Evolutionary conservation across 1,140 invertebrate genomes (phyloP), one percentile per base, ranked within the genome.

Genomic region (Anastrepha ludens): DNA sequence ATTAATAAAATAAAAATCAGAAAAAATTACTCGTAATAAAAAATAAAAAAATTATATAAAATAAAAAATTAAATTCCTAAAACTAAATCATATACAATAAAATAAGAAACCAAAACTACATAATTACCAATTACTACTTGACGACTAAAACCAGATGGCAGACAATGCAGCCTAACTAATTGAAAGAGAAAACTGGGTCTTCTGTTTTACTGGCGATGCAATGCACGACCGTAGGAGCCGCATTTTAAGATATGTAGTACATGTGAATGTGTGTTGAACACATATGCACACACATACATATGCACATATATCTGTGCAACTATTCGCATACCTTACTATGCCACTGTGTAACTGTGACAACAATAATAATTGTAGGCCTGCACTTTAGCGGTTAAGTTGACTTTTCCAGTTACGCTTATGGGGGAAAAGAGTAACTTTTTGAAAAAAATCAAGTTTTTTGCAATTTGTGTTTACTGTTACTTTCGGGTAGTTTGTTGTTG

Each of bases 141-240:
- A 47, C 44, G 47, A 6, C 13, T 41, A 50, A 2, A 74, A 74
- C 2, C 39, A 74, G 15, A 2, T 74, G 2, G 29, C 17, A 6
- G 15, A 47, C 70, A n/a, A 64, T 29, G 44, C 47, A 17, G 47
- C 47, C 41, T 9, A 50, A 47, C 44, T 29, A 29, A 29, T 29
- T 50, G 70, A 74, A 74, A 74, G 70, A 74, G 70, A 74, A 74
- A 74, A 74, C 41, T 74, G 17, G 70, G 70, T n/a, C 70, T 39
- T 20, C 65, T 11, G 65, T 67, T 67, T 67, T 39, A 15, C n/a
- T 15, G 29, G 9, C 20, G 65, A 41, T 29, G 3, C 65, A 67
- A 67, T 41, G 8, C 20, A 41, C 11, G 7, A 2, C 65, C 20
- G 39, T 15, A 67, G 39, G 39, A 67, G 29, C 29, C 29, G 5